phyloP scores from a whole-genome alignment of 2,888 invertebrate species.

The Diloba caeruleocephala region DNA sequence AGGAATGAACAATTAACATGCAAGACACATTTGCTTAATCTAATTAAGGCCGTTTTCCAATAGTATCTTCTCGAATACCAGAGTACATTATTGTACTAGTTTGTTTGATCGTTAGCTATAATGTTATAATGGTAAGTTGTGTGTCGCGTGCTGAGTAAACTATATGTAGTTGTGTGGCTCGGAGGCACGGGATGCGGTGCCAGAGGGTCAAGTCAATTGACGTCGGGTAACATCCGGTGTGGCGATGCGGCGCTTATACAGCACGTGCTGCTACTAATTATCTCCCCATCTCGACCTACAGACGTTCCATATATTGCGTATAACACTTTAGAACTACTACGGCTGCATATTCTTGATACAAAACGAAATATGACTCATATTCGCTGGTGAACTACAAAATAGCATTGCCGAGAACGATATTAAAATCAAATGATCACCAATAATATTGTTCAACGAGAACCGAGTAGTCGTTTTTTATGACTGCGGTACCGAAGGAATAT shows the following conservation, averaged over 20 bases:
- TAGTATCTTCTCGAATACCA: constrained; percentile 24
- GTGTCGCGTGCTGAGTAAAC: constrained; percentile 68
- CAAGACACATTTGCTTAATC: background rate
- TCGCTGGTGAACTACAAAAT: no score
- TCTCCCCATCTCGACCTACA: constrained; percentile 52
- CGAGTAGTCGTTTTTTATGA: no score
- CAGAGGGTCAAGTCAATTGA: constrained; percentile 88
- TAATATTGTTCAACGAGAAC: no score
- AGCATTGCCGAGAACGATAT: no score
- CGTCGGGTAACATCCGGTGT: constrained; percentile 81
- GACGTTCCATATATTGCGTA: constrained; percentile 25
- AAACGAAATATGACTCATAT: no score
- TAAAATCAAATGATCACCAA: no score
- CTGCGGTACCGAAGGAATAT: no score
- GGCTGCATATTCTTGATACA: background rate
- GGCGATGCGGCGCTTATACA: constrained; percentile 66
- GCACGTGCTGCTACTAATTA: constrained; percentile 76
- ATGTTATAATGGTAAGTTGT: constrained; percentile 47
- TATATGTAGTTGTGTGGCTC: no score
- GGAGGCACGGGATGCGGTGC: constrained; percentile 77
- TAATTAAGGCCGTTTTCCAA: constrained; percentile 30
- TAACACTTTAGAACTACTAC: constrained; percentile 8
- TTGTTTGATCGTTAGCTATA: constrained; percentile 40
- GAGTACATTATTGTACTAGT: constrained; percentile 30
- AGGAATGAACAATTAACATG: no score